A percentile compares a stretch with the other conserved stretches of the same genome.
Conservation (phyloP, 2,797 vertebrate genomes). For the Eulemur rubriventer region DNA sequence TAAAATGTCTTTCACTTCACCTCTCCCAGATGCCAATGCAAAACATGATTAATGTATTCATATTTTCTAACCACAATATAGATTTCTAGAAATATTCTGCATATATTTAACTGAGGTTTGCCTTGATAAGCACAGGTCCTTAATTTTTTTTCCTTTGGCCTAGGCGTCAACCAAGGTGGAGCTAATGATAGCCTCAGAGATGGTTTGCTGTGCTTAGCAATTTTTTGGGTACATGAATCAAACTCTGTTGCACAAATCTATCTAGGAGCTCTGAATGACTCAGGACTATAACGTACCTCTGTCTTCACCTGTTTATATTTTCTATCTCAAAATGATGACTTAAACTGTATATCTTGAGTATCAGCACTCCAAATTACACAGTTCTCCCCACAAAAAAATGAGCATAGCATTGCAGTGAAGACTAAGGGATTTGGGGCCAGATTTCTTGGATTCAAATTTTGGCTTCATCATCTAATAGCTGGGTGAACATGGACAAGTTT, state of each 20-base stretch:
- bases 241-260: not conserved
- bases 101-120: not conserved
- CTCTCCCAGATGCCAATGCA: not conserved
- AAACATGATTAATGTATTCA: not conserved
- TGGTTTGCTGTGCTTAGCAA: not conserved
- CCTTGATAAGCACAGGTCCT: not conserved
- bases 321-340: not conserved
- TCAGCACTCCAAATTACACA: not conserved
- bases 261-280: not conserved
- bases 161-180: not conserved
- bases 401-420: not conserved
- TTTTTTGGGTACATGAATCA: not conserved
- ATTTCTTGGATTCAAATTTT: not conserved
- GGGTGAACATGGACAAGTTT: not conserved
- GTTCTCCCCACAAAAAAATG: not conserved
- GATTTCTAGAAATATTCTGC: not conserved
- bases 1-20: not conserved
- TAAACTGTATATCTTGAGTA: not conserved
- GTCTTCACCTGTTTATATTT: not conserved
- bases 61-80: not conserved
- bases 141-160: not conserved
- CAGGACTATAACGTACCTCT: not conserved
- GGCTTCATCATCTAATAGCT: not conserved
- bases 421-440: not conserved
- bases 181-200: not conserved